Evolutionary conservation across 1,140 invertebrate genomes (phyloP), one percentile per base, ranked within the genome.

Genomic region (Akabosia matsudoensis): DNA sequence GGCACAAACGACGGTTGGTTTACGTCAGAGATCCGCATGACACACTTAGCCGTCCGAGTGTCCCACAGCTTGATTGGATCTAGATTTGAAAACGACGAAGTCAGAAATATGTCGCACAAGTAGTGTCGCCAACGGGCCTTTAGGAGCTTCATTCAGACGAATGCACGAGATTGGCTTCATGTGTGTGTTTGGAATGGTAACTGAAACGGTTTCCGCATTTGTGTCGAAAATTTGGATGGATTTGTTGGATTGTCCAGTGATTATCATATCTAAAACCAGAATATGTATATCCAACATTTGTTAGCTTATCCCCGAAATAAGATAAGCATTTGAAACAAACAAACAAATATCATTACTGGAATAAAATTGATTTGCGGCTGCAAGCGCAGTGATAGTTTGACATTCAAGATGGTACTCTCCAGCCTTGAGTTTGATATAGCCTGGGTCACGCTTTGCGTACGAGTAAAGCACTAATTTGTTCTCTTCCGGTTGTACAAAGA

Each of bases 41-140:
- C 52, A 33, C 79, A 79, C 79, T 72, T 78, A 18, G 74, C 31
- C n/a, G 26, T 51, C n/a, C 79, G 45, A 22, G 79, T 64, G 73
- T 81, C 79, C 79, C 79, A 81, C 7, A 81, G 30, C 74, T 79
- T 79, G 13, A 81, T 76, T 10, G 77, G 75, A 31, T 79, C 77
- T 4, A 77, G 24, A 56, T 52, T 67, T 10, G 76, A 70, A 7
- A 64, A 64, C 2, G 77, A 56, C 0, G 75, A 73, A 18, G 77
- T 81, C 18, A 81, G 34, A 24, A 81, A 22, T 28, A 79, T 70
- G 33, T 79, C 64, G 45, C 73, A 78, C 0, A n/a, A 80, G 64
- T 13, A 1, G 51, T 74, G 18, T 73, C 64, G 4, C 16, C 0
- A n/a, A 7, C 7, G 37, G 37, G 7, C 71, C 56, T 73, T 76